phyloP scores from a whole-genome alignment of 2,888 invertebrate genomes.

The Amphipoea oculea region DNA sequence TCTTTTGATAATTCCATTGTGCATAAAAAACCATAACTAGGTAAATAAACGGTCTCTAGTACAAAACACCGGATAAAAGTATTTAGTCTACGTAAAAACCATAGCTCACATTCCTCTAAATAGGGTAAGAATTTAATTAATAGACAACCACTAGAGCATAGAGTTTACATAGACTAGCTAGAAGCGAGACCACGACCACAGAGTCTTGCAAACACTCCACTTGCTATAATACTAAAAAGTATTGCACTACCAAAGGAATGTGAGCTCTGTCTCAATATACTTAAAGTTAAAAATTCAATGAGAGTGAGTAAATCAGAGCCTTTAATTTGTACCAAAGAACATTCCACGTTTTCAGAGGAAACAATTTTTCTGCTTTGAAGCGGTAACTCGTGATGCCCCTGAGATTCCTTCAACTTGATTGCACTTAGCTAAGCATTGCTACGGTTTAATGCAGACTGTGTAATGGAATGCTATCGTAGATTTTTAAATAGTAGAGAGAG shows the following conservation, averaged over 20 bases:
- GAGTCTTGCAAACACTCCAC: slow-evolving; percentile 43
- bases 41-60: neutral
- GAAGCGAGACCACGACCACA: slow-evolving; percentile 38
- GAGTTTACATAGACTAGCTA: slow-evolving; percentile 38
- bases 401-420: slow-evolving; percentile 52
- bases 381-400: slow-evolving; percentile 42
- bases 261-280: neutral
- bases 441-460: slow-evolving; percentile 24
- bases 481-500: too few relatives aligned
- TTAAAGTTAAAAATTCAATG: slow-evolving; percentile 12
- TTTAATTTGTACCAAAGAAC: slow-evolving; percentile 47
- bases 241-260: neutral
- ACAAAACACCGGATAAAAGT: slow-evolving; percentile 1
- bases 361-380: slow-evolving; percentile 45
- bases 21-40: neutral
- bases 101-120: slow-evolving; percentile 27
- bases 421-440: slow-evolving; percentile 37
- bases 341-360: slow-evolving; percentile 39
- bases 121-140: slow-evolving; percentile 58
- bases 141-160: slow-evolving; percentile 30
- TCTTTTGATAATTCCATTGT: neutral
- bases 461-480: neutral
- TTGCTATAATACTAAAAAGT: slow-evolving; percentile 34
- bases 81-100: slow-evolving; percentile 12
- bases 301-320: slow-evolving; percentile 16